Percentiles rank a stretch among this genome's conserved stretches.
Evolutionary conservation across 2,888 invertebrate species (phyloP).

Genomic region (Erpobdella octoculata): DNA sequence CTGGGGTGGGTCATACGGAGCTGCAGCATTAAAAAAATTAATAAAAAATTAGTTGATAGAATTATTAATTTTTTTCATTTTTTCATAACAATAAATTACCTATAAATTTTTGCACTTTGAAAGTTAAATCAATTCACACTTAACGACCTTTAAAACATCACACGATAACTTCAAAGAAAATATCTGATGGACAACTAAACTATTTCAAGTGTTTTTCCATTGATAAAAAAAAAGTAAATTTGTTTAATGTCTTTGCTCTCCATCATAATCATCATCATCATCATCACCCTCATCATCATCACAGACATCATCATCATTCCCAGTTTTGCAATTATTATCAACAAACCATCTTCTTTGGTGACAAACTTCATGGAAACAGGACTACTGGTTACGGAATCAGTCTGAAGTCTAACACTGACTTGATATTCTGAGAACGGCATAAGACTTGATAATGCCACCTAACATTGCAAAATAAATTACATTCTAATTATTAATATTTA

Average conservation of each 20-base stretch:
- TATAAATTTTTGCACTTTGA: no score
- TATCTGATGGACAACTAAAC: no score
- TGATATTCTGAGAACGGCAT: neutral
- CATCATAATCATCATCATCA: neutral
- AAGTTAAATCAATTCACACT: no score
- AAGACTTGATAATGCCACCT: neutral
- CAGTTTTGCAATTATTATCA: no score
- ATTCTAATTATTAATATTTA: no score
- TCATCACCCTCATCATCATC: neutral
- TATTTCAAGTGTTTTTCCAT: no score
- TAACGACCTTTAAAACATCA: no score
- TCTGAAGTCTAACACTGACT: neutral
- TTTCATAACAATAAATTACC: no score
- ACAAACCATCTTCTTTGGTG: neutral
- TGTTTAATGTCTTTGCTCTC: neutral
- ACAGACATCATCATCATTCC: neutral
- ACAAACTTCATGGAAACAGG: neutral
- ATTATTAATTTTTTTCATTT: no score
- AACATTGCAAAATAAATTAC: no score
- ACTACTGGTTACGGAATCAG: neutral
- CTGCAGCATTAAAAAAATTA: conserved; percentile 56
- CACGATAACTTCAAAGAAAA: no score
- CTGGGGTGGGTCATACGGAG: conserved; percentile 86
- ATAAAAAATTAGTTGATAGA: neutral
- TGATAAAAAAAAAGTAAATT: no score